These are phyloP conservation scores for Muraenolepis orangiensis DNA, from an alignment of 2,797 vertebrate species.

Conservation along the genomic window DNA sequence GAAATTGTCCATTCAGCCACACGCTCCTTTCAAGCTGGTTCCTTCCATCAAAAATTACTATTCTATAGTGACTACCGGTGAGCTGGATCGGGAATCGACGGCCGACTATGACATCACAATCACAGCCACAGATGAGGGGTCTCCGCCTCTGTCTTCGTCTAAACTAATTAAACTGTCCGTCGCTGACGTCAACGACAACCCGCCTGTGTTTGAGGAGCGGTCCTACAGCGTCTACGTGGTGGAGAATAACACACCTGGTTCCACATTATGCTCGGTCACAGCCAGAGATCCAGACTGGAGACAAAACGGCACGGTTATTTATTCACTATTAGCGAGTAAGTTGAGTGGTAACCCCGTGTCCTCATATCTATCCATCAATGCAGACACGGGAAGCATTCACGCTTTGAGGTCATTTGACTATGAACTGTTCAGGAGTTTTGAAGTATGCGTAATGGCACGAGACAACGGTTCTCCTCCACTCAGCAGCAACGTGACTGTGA, in stretches of 20 bases:
- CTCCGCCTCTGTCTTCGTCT: conserved; percentile 46
- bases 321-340: conserved; percentile 45
- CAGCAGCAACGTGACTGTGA: conserved; percentile 3
- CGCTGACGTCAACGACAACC: conserved; percentile 65
- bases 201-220: neutral
- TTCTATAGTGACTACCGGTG: conserved; percentile 42
- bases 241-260: conserved; percentile 61
- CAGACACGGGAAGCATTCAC: neutral
- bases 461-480: neutral
- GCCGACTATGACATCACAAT: conserved; percentile 56
- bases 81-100: conserved; percentile 21
- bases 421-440: neutral
- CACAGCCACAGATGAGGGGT: conserved; percentile 51
- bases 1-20: conserved; percentile 47
- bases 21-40: conserved; percentile 57
- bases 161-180: conserved; percentile 51
- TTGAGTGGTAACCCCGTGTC: conserved; percentile 41
- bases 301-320: conserved; percentile 56
- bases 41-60: conserved; percentile 57
- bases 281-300: conserved; percentile 58
- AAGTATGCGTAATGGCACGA: neutral
- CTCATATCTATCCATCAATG: conserved; percentile 31
- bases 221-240: neutral
- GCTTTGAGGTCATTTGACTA: neutral
- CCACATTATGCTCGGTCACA: conserved; percentile 52